Conservation (phyloP, 2,888 invertebrate genomes). For the Acheta domesticus region DNA sequence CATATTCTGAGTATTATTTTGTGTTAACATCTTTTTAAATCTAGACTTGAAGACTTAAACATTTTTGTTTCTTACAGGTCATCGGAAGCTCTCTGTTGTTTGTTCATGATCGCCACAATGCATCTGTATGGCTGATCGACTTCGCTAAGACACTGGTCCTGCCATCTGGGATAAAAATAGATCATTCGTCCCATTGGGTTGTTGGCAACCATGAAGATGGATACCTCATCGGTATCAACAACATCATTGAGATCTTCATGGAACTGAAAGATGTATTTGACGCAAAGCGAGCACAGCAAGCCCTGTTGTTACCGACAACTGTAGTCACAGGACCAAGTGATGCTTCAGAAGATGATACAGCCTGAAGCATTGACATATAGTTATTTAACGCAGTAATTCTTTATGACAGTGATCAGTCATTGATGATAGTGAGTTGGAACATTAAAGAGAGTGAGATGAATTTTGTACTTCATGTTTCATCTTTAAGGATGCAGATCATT, state of each 20-base stretch:
- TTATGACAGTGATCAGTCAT: neutral
- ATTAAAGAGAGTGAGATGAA: too few relatives aligned
- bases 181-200: conserved; percentile 77
- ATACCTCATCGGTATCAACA: conserved; percentile 86
- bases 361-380: neutral
- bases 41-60: too few relatives aligned
- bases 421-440: too few relatives aligned
- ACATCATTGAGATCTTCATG: conserved; percentile 80
- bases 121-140: conserved; percentile 95
- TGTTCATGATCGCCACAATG: conserved; percentile 84
- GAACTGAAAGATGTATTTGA: conserved; percentile 49
- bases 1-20: too few relatives aligned
- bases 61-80: conserved; percentile 53
- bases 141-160: conserved; percentile 91
- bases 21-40: too few relatives aligned
- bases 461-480: too few relatives aligned
- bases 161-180: conserved; percentile 68
- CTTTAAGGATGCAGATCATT: too few relatives aligned
- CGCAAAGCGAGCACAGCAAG: neutral
- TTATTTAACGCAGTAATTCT: neutral
- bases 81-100: conserved; percentile 93
- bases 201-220: conserved; percentile 97
- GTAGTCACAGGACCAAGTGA: conserved; percentile 36
- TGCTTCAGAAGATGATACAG: conserved; percentile 31
- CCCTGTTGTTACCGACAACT: conserved; percentile 29